Evolutionary conservation across 1,140 invertebrate genomes (phyloP).

Genomic region (Vanessa tameamea): DNA sequence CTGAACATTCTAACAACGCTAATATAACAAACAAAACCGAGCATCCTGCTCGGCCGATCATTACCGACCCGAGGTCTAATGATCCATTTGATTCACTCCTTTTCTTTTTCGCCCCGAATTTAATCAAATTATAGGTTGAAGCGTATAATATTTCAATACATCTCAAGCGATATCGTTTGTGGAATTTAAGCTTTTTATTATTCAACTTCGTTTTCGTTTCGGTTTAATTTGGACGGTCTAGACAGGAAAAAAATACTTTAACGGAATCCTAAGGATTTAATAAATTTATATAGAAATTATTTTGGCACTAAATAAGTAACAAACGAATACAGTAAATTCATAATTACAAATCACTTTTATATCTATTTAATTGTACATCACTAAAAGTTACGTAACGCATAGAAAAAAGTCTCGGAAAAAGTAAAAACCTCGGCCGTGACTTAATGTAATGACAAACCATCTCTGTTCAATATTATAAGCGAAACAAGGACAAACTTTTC

Average conservation of each 20-base stretch:
- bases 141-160: conserved; percentile 78
- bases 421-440: conserved; percentile 49
- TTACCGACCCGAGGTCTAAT: conserved; percentile 77
- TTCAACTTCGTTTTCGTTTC: conserved; percentile 64
- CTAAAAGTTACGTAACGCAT: conserved; percentile 22
- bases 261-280: conserved; percentile 28
- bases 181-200: conserved; percentile 77
- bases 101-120: conserved; percentile 74
- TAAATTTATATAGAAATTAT: not conserved
- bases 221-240: conserved; percentile 72
- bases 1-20: conserved; percentile 53
- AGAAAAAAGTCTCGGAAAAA: conserved; percentile 34
- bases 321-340: not conserved
- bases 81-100: conserved; percentile 71
- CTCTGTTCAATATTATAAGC: conserved; percentile 58
- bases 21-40: conserved; percentile 71
- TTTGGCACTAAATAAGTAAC: not conserved
- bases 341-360: conserved; percentile 11
- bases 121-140: conserved; percentile 80
- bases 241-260: conserved; percentile 45
- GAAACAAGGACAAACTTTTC: conserved; percentile 66
- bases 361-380: conserved; percentile 6
- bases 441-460: conserved; percentile 58
- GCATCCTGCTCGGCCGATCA: conserved; percentile 61
- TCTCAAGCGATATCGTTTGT: conserved; percentile 71